A percentile compares a stretch with the other conserved stretches of the same genome.
These are phyloP conservation scores for Oscheius sp. DNA, from an alignment of 2,888 invertebrate species.

Conservation along the genomic window DNA sequence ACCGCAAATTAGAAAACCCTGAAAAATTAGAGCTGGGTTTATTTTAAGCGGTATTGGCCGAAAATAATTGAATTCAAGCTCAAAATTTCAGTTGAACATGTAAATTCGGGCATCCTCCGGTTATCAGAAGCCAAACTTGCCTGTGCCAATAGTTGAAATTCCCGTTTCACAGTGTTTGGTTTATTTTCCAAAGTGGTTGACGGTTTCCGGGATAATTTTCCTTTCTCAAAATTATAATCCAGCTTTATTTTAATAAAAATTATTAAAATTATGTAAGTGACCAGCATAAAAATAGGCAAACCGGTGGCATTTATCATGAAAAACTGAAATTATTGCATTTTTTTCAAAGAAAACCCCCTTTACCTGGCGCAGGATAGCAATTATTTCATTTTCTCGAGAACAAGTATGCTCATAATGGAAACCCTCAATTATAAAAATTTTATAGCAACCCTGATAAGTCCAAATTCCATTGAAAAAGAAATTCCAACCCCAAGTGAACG, in stretches of 20 bases:
- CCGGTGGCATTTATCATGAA: background rate
- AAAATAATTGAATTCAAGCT: too few relatives aligned
- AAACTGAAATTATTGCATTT: too few relatives aligned
- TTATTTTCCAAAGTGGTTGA: background rate
- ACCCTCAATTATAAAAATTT: background rate
- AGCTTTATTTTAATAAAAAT: background rate
- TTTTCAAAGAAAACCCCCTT: too few relatives aligned
- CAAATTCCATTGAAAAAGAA: background rate
- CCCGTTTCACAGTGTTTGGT: background rate
- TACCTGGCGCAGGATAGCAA: background rate
- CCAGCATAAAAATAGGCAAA: conserved; percentile 15
- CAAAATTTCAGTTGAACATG: too few relatives aligned
- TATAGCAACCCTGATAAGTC: background rate
- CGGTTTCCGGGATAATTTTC: too few relatives aligned
- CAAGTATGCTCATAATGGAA: background rate
- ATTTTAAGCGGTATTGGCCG: too few relatives aligned
- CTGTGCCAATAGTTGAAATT: conserved; percentile 6
- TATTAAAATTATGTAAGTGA: conserved; percentile 1
- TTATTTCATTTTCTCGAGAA: background rate
- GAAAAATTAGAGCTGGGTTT: background rate
- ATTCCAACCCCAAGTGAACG: background rate
- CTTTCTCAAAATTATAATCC: background rate
- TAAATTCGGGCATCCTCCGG: too few relatives aligned
- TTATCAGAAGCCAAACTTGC: too few relatives aligned
- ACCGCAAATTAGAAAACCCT: conserved; percentile 10